Conservation (phyloP, 2,113 vertebrate species). For the Spea bombifrons region DNA sequence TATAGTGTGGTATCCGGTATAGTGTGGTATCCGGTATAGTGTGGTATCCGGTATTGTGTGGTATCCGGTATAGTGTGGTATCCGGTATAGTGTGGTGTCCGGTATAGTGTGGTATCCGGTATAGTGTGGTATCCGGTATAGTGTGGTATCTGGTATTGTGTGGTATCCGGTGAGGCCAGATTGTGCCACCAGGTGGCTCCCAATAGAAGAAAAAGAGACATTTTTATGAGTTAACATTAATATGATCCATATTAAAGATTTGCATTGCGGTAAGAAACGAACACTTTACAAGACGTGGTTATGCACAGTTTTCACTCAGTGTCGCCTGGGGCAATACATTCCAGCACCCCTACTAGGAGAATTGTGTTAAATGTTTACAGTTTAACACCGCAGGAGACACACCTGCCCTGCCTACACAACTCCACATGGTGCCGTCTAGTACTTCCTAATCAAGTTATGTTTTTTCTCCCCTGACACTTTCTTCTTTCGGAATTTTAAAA, state of each 20-base stretch:
- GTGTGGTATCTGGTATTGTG: not conserved
- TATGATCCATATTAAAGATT: slow-evolving; percentile 4
- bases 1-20: no score
- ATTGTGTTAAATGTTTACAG: slow-evolving; percentile 45
- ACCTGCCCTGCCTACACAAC: slow-evolving; percentile 36
- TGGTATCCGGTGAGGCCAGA: no score
- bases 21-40: no score
- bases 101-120: no score
- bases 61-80: no score
- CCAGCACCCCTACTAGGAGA: slow-evolving; percentile 48
- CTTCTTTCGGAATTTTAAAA: slow-evolving; percentile 22
- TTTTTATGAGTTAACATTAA: not conserved
- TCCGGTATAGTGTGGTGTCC: no score
- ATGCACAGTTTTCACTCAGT: slow-evolving; percentile 45
- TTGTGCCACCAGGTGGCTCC: not conserved
- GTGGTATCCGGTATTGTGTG: no score
- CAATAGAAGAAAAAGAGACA: not conserved
- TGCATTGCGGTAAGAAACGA: not conserved
- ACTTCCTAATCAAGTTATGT: slow-evolving; percentile 19
- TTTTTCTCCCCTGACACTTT: slow-evolving; percentile 36
- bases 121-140: no score
- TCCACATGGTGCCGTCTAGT: slow-evolving; percentile 5
- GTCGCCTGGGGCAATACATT: slow-evolving; percentile 57
- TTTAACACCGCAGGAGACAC: slow-evolving; percentile 55
- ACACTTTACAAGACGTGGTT: slow-evolving; percentile 5